Base-by-base conservation (phyloP, 2,113 vertebrate genomes). In the Trochalopteron elliotii region DNA sequence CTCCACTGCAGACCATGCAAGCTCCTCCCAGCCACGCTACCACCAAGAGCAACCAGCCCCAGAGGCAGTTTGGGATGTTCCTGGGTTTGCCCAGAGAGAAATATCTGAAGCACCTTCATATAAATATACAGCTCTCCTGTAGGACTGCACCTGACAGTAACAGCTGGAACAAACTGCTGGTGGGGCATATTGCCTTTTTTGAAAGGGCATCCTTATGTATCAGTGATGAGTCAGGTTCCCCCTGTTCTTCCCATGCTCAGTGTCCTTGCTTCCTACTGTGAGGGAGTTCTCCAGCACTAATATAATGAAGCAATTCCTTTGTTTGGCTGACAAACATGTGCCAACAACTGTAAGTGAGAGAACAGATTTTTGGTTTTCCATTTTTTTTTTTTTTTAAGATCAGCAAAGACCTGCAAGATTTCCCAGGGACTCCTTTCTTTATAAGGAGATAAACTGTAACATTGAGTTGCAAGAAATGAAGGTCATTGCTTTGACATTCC, bases 211-310 rank as follows among this genome's bases (percentile, higher is more conserved):
- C 31, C 21, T 57, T 20, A 13, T 2, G 0, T 7, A 27, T 9
- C 71, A 40, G 30, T 23, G 30, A 71, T 9, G 14, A n/a, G 25
- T 55, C 25, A 22, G 42, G 40, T 19, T 39, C 28, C 24, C 15
- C 12, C 7, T 0, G 0, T 12, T 11, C 8, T 9, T 9, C 4
- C 7, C 16, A 19, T 4, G 1, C 50, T 28, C 60, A 2, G 39
- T 20, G 40, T 63, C 40, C 56, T 52, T 28, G 18, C 56, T 84
- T 39, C 78, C 44, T 63, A 19, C 30, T 47, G 33, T 3, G 7
- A 89, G 19, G 15, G 25, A 78, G 61, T 60, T 39, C 39, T 39
- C 39, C 39, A 39, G 39, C 39, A 39, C 39, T 39, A 39, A 39
- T 39, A 39, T 39, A 39, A 39, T 25, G 5, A 44, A 55, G 4